phyloP scores from a whole-genome alignment of 2,113 vertebrate species.

The Sylvia atricapilla region DNA sequence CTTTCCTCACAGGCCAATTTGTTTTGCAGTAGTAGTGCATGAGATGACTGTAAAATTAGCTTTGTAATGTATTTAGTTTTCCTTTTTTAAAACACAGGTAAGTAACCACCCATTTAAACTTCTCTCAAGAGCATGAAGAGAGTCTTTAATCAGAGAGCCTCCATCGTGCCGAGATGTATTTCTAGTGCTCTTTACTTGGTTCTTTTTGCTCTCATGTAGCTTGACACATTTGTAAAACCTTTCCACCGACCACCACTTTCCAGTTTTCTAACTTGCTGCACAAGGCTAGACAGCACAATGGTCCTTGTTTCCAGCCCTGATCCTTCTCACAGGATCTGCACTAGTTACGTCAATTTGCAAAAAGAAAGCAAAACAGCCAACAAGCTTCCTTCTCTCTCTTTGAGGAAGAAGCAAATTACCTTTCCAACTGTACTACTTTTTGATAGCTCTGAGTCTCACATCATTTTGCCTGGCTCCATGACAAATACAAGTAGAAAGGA shows the following conservation, averaged over 20 bases:
- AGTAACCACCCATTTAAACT: neutral
- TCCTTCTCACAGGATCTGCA: constrained; percentile 23
- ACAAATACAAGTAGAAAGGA: neutral
- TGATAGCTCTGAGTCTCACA: neutral
- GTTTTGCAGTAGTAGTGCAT: neutral
- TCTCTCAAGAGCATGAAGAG: neutral
- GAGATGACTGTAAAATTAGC: neutral
- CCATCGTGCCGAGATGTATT: neutral
- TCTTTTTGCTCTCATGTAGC: neutral
- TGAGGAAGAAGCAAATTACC: neutral
- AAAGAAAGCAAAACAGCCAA: neutral
- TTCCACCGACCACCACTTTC: neutral
- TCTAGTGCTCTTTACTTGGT: neutral
- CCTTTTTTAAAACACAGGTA: neutral
- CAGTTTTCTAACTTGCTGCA: neutral
- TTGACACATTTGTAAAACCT: neutral
- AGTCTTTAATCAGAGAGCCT: neutral
- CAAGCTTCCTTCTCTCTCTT: neutral
- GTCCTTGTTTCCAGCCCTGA: neutral
- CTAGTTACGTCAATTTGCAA: neutral
- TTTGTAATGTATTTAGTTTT: neutral
- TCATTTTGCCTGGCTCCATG: neutral
- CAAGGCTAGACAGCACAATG: neutral
- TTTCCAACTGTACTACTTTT: neutral
- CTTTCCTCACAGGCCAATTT: neutral